Base-by-base conservation (phyloP, 2,888 invertebrate genomes). In the Caenorhabditis sulstoni region DNA sequence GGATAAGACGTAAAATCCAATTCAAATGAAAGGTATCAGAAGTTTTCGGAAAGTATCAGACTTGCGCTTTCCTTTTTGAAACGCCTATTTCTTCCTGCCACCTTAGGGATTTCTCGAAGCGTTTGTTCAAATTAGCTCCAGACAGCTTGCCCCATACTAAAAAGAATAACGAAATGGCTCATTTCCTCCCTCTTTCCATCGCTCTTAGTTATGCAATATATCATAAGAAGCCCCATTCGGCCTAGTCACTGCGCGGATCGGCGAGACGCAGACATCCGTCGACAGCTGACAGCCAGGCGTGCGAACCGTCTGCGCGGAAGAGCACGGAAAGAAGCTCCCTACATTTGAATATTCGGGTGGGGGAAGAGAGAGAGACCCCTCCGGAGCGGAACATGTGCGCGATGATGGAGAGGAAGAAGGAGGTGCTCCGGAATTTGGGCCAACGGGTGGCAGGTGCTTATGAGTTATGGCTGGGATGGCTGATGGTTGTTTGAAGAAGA, bases 241-340 rank as follows among this genome's bases (percentile, higher is more conserved):
- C 11, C 47, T 47, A 71, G 41, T 52, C 3, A 64, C 39, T 23
- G 47, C 49, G 57, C 11, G 5, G 44, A 64, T 55, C 61, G 29
- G 20, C 7, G 64, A 71, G 64, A 64, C 64, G 71, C 14, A 39
- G 47, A 55, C 39, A 50, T 18, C 57, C 20, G n/a, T 18, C 59
- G 71, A 71, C 71, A 71, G 71, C 71, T 71, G 71, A 71, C 71
- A 71, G 71, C 62, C 71, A 71, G 57, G 57, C 57, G 57, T 57
- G 57, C 57, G 57, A 57, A 57, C 57, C 57, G 71, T 70, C 70
- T 70, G 70, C 70, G 61, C 61, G 41, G 29, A 62, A 23, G 55
- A 71, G 71, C 62, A 23, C 62, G 44, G 68, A 41, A 5, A 53
- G 58, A 49, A 57, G 68, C 59, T 59, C 59, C 39, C 22, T 22